Percentiles rank a stretch among this genome's conserved stretches.
Evolutionary conservation across 2,797 vertebrate genomes (phyloP).

Genomic region (Clarias pachynema): DNA sequence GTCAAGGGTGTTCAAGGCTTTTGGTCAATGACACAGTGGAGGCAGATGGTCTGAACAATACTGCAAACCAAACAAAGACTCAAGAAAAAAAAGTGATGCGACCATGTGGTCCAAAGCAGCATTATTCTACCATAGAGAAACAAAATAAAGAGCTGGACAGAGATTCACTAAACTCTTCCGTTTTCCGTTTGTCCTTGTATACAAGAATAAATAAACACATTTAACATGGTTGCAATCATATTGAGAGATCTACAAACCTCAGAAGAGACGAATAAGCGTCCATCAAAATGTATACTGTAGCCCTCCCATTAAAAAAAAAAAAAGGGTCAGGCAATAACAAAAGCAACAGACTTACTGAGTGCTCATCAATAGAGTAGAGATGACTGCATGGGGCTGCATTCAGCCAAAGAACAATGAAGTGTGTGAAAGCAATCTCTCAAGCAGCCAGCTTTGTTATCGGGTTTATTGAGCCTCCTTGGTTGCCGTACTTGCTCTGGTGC

Average conservation of each 20-base stretch:
- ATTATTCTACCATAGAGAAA: background rate
- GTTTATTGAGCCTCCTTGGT: slow-evolving; percentile 41
- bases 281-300: background rate
- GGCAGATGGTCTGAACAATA: slow-evolving; percentile 61
- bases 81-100: slow-evolving; percentile 12
- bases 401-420: slow-evolving; percentile 45
- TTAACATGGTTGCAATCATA: background rate
- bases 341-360: slow-evolving; percentile 36
- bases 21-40: slow-evolving; percentile 38
- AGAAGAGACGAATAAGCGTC: background rate
- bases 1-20: slow-evolving; percentile 48
- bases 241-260: background rate
- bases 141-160: background rate
- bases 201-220: background rate
- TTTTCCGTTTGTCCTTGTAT: background rate
- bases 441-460: slow-evolving; percentile 36
- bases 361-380: slow-evolving; percentile 26
- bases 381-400: slow-evolving; percentile 35
- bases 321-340: slow-evolving; percentile 10
- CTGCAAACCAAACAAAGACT: slow-evolving; percentile 40
- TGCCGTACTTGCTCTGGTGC: slow-evolving; percentile 24
- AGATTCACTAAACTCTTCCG: background rate
- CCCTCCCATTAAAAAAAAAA: background rate
- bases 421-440: slow-evolving; percentile 41
- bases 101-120: background rate